Percentiles rank a stretch among this genome's conserved stretches.
These are phyloP conservation scores for Myiotriccus ornatus DNA, from an alignment of 2,797 vertebrate genomes.

Conservation along the genomic window DNA sequence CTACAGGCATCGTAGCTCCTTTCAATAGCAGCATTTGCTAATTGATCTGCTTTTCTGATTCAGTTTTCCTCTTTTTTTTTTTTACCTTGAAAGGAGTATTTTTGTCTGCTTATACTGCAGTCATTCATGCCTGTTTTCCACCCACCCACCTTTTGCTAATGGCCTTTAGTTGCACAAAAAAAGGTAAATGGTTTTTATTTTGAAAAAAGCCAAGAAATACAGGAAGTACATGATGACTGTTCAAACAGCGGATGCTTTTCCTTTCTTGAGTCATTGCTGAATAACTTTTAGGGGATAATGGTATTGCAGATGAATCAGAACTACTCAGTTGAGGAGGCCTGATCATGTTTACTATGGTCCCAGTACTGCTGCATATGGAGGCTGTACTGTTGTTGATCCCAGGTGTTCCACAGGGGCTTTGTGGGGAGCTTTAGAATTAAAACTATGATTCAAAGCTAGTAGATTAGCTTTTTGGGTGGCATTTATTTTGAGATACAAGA, in stretches of 20 bases:
- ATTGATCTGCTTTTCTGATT: background rate
- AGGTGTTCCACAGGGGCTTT: background rate
- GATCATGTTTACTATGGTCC: background rate
- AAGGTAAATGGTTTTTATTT: background rate
- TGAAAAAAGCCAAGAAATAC: background rate
- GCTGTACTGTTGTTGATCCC: background rate
- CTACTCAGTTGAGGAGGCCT: background rate
- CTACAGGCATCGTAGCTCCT: background rate
- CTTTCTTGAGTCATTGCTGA: background rate
- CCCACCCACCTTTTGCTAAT: background rate
- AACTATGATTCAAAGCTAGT: background rate
- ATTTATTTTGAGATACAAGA: background rate
- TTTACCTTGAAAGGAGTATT: background rate
- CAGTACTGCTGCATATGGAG: rapidly evolving
- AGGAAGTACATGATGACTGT: background rate
- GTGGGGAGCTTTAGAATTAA: background rate
- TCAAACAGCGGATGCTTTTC: background rate
- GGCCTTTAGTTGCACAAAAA: background rate
- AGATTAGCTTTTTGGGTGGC: background rate
- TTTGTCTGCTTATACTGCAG: background rate
- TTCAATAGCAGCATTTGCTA: background rate
- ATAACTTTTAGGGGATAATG: background rate
- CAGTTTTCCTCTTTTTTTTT: background rate
- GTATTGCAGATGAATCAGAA: background rate
- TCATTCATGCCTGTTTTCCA: background rate